These are phyloP conservation scores for Premnoplex brunnescens DNA, from an alignment of 2,797 vertebrate genomes.

Conservation along the genomic window DNA sequence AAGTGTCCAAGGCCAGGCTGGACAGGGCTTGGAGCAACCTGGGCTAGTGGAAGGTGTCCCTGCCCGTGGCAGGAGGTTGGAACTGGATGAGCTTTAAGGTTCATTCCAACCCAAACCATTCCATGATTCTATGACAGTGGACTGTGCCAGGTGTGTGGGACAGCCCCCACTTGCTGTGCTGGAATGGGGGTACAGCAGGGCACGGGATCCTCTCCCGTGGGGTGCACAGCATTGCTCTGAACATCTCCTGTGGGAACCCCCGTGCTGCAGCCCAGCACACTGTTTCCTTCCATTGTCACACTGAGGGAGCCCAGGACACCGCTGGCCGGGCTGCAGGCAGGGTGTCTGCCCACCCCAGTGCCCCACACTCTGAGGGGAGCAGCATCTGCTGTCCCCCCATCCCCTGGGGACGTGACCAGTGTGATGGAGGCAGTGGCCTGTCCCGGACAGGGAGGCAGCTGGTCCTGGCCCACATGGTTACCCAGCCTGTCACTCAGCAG, in stretches of 20 bases:
- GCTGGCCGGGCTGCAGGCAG: neutral
- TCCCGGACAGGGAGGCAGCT: neutral
- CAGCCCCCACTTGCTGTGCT: fast-evolving
- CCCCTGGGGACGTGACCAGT: fast-evolving
- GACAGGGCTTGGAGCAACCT: fast-evolving
- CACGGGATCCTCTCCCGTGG: fast-evolving
- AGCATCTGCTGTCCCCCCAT: neutral
- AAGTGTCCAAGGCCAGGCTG: fast-evolving
- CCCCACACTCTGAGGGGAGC: neutral
- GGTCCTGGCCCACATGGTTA: neutral
- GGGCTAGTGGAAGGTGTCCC: fast-evolving
- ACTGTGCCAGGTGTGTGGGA: neutral
- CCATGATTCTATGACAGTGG: neutral
- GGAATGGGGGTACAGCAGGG: neutral
- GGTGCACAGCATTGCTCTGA: fast-evolving
- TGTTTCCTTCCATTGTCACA: neutral
- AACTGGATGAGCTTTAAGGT: neutral
- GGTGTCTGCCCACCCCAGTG: neutral
- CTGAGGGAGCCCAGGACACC: neutral
- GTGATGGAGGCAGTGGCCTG: neutral
- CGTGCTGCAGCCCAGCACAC: fast-evolving
- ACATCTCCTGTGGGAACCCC: neutral
- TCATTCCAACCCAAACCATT: neutral
- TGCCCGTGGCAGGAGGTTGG: neutral
- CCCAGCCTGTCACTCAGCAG: slow-evolving; percentile 5